Evolutionary conservation across 2,888 invertebrate genomes (phyloP).

Genomic region (Ecdyonurus torrentis): DNA sequence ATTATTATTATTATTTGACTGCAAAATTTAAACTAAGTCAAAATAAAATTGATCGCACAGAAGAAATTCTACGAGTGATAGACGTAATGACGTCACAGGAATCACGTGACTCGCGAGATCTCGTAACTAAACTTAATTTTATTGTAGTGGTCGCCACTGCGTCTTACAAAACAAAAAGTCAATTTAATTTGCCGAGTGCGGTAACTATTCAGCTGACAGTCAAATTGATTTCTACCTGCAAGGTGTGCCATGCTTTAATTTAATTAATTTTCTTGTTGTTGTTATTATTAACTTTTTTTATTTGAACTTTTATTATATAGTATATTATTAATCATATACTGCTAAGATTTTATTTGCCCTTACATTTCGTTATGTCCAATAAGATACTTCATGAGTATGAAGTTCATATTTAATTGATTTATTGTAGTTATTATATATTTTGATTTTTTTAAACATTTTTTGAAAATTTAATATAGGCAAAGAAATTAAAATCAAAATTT

Average conservation of each 20-base stretch:
- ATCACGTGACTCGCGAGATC: too few species aligned
- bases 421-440: background rate
- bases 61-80: background rate
- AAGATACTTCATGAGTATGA: background rate
- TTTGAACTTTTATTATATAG: background rate
- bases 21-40: constrained; percentile 11
- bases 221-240: too few species aligned
- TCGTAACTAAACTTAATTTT: too few species aligned
- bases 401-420: background rate
- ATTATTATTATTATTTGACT: constrained; percentile 1
- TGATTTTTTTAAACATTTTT: background rate
- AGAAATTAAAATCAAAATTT: background rate
- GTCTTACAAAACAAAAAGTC: too few species aligned
- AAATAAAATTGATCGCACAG: constrained; percentile 8
- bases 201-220: too few species aligned
- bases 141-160: too few species aligned
- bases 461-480: background rate
- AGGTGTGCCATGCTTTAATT: too few species aligned
- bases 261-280: too few species aligned
- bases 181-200: too few species aligned
- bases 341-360: too few species aligned
- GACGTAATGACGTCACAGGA: too few species aligned
- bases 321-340: too few species aligned
- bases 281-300: background rate
- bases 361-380: background rate